A percentile compares a stretch with the other conserved stretches of the same genome.
phyloP scores from a whole-genome alignment of 2,888 invertebrate genomes.

The Sinodicranocentrus sp. region DNA sequence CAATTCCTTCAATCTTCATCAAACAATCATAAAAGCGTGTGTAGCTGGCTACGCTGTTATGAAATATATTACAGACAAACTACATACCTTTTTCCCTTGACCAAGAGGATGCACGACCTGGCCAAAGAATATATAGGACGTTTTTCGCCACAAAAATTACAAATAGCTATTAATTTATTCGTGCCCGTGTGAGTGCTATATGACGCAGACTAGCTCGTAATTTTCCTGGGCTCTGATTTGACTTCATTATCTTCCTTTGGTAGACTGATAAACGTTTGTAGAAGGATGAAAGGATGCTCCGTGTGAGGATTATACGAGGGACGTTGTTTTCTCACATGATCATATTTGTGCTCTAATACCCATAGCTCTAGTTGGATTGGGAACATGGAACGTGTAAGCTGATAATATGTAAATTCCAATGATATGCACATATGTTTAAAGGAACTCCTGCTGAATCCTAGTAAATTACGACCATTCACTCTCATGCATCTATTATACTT shows the following conservation, averaged over 20 bases:
- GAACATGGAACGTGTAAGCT: background rate
- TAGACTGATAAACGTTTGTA: too few relatives aligned
- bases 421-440: background rate
- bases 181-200: slow-evolving; percentile 56
- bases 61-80: too few relatives aligned
- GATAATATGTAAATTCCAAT: slow-evolving; percentile 15
- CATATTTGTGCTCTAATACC: slow-evolving; percentile 1
- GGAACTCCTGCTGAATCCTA: slow-evolving; percentile 62
- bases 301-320: background rate
- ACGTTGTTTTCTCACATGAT: background rate
- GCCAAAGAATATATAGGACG: slow-evolving; percentile 25
- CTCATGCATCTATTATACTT: slow-evolving; percentile 50
- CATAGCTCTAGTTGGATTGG: background rate
- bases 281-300: background rate
- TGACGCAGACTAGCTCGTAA: slow-evolving; percentile 46
- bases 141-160: slow-evolving; percentile 58
- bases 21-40: background rate
- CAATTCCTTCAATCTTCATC: slow-evolving; percentile 13
- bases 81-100: too few relatives aligned
- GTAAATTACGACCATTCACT: slow-evolving; percentile 56
- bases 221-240: slow-evolving; percentile 33
- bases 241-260: slow-evolving; percentile 40
- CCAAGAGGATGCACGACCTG: slow-evolving; percentile 17
- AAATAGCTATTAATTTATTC: slow-evolving; percentile 63
- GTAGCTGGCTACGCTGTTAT: background rate